phyloP scores from a whole-genome alignment of 2,113 vertebrate genomes.

The Dolichotis patagonum region DNA sequence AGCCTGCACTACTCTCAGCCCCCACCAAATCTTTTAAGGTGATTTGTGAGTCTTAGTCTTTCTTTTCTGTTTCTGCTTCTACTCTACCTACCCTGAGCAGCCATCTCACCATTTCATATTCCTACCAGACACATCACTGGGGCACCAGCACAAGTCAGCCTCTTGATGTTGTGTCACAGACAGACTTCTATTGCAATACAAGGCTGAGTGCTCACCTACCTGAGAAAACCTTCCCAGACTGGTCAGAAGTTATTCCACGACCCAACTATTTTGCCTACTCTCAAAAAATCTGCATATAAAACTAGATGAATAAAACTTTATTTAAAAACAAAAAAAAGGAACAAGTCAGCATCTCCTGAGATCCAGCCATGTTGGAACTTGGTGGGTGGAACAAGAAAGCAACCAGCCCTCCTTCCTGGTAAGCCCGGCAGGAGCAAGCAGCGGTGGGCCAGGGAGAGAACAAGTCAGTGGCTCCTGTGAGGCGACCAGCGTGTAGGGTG shows the following conservation, averaged over 20 bases:
- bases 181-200: background rate
- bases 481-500: no score
- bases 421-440: no score
- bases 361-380: no score
- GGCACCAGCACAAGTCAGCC: background rate
- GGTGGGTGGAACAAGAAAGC: no score
- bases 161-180: background rate
- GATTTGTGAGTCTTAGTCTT: background rate
- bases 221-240: background rate
- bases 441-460: no score
- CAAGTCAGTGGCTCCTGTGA: no score
- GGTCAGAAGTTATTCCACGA: background rate
- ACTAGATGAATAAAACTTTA: constrained; percentile 10
- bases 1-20: constrained; percentile 7
- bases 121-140: background rate
- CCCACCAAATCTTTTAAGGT: background rate
- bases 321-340: background rate
- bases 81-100: background rate
- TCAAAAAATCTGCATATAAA: constrained; percentile 38
- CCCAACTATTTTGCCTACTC: background rate
- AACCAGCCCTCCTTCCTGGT: no score
- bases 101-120: constrained; percentile 1
- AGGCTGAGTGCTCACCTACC: background rate
- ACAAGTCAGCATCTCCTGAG: no score
- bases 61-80: constrained; percentile 39